phyloP scores from a whole-genome alignment of 2,113 vertebrate species.

The Pipa parva region DNA sequence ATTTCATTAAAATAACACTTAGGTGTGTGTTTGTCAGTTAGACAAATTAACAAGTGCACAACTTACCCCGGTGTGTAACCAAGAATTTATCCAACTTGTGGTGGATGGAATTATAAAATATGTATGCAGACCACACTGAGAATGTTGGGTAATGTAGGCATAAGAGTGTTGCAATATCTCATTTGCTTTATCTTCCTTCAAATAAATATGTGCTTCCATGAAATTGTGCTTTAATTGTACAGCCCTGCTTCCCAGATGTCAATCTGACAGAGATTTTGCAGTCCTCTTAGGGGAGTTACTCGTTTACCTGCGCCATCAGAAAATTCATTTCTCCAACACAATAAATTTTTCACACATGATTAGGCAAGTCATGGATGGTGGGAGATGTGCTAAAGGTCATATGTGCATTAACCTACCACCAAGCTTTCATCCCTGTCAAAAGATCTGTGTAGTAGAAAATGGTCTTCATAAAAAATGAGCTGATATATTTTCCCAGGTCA shows the following conservation, averaged over 20 bases:
- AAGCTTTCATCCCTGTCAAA: constrained; percentile 44
- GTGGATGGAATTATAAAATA: no score
- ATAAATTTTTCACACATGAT: constrained; percentile 64
- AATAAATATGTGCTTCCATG: no score
- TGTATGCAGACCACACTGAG: no score
- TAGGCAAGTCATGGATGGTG: constrained; percentile 58
- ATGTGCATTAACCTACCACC: constrained; percentile 56
- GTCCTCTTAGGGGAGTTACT: constrained; percentile 45
- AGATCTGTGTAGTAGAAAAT: constrained; percentile 49
- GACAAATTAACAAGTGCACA: no score
- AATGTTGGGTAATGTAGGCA: no score
- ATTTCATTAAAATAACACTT: no score
- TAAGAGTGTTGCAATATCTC: no score
- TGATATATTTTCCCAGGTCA: not conserved
- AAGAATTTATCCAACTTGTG: no score
- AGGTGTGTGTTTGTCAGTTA: no score
- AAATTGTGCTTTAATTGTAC: not conserved
- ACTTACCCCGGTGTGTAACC: no score
- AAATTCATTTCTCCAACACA: constrained; percentile 53
- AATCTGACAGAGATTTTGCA: not conserved
- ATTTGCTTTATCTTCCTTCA: no score
- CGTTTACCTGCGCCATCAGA: constrained; percentile 49
- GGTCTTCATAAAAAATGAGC: constrained; percentile 49
- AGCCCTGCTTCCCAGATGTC: not conserved
- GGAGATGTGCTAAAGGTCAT: constrained; percentile 58